Percentiles rank a stretch among this genome's conserved stretches.
phyloP scores from a whole-genome alignment of 2,797 vertebrate species.

The Cossypha polioptera region DNA sequence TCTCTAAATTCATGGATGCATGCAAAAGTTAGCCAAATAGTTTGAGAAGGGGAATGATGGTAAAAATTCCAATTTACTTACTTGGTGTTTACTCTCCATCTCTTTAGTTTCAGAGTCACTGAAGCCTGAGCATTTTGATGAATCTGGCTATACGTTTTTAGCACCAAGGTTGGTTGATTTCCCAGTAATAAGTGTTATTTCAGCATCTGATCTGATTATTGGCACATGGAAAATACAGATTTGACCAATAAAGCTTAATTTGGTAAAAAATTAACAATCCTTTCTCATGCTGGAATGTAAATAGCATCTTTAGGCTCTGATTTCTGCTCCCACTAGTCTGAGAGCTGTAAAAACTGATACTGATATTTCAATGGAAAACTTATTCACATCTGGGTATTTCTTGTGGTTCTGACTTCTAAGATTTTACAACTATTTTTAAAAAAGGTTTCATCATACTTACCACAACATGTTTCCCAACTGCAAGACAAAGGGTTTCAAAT shows the following conservation, averaged over 20 bases:
- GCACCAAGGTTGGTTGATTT: conserved; percentile 88
- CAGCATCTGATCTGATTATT: background rate
- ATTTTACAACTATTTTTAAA: background rate
- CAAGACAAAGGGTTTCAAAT: background rate
- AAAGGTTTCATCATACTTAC: background rate
- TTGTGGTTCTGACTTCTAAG: background rate
- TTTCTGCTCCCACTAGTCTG: background rate
- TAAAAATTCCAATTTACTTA: background rate
- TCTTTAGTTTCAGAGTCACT: conserved; percentile 87
- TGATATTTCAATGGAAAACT: background rate
- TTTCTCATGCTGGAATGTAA: background rate
- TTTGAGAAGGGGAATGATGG: background rate
- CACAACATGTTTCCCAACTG: background rate
- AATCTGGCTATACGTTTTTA: conserved; percentile 89
- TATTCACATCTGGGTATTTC: background rate
- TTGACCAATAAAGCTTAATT: background rate
- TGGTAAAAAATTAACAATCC: background rate
- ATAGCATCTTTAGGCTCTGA: background rate
- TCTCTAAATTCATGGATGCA: background rate
- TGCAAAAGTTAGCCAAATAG: background rate
- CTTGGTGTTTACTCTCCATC: conserved; percentile 32
- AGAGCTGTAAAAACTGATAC: background rate
- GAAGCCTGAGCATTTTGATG: conserved; percentile 87
- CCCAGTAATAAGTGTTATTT: background rate
- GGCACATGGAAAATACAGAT: background rate